A percentile compares a stretch with the other conserved stretches of the same genome.
Evolutionary conservation across 2,888 invertebrate genomes (phyloP).

Genomic region (Mimachlamys varia): DNA sequence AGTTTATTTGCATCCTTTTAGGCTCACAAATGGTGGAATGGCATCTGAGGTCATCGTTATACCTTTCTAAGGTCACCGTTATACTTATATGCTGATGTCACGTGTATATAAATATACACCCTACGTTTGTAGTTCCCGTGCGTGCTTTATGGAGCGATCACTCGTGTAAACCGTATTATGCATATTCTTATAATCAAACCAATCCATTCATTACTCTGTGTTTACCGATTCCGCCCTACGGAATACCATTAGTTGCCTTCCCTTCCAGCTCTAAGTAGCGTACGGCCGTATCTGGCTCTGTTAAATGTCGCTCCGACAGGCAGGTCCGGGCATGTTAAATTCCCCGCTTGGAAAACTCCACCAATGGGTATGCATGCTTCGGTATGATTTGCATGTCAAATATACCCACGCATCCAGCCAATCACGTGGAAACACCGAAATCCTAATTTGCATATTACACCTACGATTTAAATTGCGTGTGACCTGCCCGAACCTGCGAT

Average conservation of each 20-base stretch:
- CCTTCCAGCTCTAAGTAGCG: neutral
- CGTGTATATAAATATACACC: neutral
- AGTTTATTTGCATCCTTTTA: too few relatives aligned
- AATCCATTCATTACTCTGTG: neutral
- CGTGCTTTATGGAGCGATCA: neutral
- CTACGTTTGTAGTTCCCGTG: neutral
- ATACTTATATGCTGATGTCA: neutral
- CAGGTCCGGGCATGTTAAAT: slow-evolving; percentile 59
- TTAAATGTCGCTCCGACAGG: slow-evolving; percentile 40
- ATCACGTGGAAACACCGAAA: slow-evolving; percentile 52
- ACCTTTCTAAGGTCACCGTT: neutral
- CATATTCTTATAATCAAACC: neutral
- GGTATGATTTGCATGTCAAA: slow-evolving; percentile 65
- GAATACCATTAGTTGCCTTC: neutral
- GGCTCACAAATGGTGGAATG: neutral
- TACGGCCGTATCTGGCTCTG: neutral
- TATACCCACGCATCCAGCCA: slow-evolving; percentile 48
- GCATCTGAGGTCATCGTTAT: neutral
- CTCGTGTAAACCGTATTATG: neutral
- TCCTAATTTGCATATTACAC: slow-evolving; percentile 58
- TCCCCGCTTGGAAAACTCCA: slow-evolving; percentile 56
- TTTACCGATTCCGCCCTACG: neutral
- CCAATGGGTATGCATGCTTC: slow-evolving; percentile 60
- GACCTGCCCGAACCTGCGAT: slow-evolving; percentile 42
- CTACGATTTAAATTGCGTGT: slow-evolving; percentile 44